Evolutionary conservation across 2,113 vertebrate genomes (phyloP).

Genomic region (Sceloporus tristichus): DNA sequence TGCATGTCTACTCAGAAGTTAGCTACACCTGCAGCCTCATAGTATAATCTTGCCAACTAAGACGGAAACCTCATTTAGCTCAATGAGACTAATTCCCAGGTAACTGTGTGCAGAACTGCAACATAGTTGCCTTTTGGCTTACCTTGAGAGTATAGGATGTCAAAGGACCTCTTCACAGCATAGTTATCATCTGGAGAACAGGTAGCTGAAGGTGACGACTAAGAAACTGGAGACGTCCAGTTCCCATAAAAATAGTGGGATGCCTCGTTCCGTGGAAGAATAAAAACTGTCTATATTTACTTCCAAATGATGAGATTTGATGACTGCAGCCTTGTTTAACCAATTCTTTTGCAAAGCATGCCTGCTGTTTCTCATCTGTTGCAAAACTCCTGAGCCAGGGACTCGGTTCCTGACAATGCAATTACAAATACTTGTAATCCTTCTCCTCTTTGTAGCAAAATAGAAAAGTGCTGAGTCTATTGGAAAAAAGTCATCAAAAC

Average conservation of each 20-base stretch:
- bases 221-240: neutral
- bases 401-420: conserved; percentile 35
- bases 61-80: neutral
- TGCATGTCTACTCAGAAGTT: neutral
- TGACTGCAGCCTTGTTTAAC: neutral
- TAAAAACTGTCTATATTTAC: neutral
- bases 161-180: neutral
- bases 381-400: conserved; percentile 27
- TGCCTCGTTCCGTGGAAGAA: neutral
- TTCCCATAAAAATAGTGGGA: neutral
- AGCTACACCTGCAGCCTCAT: neutral
- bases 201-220: neutral
- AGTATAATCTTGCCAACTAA: neutral
- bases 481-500: conserved; percentile 58
- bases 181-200: neutral
- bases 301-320: neutral
- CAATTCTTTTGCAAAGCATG: conserved; percentile 3
- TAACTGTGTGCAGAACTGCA: neutral
- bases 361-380: conserved; percentile 28
- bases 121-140: neutral
- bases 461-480: conserved; percentile 42
- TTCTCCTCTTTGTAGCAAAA: conserved; percentile 30
- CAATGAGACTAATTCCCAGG: neutral
- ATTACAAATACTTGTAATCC: conserved; percentile 41
- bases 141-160: neutral